These are phyloP conservation scores for Drosophila lini DNA, from an alignment of 1,140 invertebrate species.

Conservation along the genomic window DNA sequence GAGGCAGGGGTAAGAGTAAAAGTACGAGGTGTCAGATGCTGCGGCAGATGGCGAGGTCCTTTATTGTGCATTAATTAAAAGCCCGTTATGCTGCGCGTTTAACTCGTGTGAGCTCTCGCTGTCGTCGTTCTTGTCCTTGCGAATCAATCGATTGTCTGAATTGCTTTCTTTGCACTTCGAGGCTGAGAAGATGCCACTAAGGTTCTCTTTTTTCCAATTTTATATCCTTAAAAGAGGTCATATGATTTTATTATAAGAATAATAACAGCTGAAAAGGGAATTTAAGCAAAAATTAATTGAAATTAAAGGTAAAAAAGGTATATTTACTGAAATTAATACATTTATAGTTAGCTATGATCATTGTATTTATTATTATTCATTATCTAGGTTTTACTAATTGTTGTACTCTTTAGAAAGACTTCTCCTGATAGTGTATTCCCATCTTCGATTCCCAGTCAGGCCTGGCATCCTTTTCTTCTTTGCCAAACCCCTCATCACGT, in stretches of 20 bases:
- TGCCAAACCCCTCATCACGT: not conserved
- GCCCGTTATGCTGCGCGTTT: constrained; percentile 63
- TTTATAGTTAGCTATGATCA: not conserved
- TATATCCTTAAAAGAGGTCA: not conserved
- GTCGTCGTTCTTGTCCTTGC: constrained; percentile 58
- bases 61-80: constrained; percentile 80
- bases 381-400: not conserved
- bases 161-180: constrained; percentile 29
- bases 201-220: not conserved
- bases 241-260: not conserved
- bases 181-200: constrained; percentile 28
- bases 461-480: not conserved
- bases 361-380: not conserved
- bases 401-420: too few relatives aligned
- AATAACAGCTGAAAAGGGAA: not conserved
- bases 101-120: constrained; percentile 25
- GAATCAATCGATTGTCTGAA: constrained; percentile 73
- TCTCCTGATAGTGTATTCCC: constrained; percentile 9
- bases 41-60: constrained; percentile 29
- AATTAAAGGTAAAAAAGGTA: too few relatives aligned
- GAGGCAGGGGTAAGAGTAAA: not conserved
- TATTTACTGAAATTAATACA: not conserved
- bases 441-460: constrained; percentile 10
- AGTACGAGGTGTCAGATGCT: constrained; percentile 22
- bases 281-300: too few relatives aligned